These are phyloP conservation scores for Pteronotus mesoamericanus DNA, from an alignment of 2,797 vertebrate genomes.

Conservation along the genomic window DNA sequence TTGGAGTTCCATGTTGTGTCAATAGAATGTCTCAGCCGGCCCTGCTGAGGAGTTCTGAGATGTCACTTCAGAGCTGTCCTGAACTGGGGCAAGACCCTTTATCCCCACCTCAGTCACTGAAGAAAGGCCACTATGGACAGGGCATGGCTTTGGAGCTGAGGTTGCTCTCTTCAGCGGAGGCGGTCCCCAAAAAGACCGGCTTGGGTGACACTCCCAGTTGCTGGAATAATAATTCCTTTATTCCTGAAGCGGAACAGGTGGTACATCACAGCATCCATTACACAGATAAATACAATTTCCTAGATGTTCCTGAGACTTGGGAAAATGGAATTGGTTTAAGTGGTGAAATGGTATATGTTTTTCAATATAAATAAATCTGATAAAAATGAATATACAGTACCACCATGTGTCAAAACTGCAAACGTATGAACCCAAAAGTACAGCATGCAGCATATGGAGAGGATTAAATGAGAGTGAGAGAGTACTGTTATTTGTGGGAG, in stretches of 20 bases:
- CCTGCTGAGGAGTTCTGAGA: not conserved
- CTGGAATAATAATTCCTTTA: not conserved
- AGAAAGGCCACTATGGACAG: not conserved
- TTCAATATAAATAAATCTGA: not conserved
- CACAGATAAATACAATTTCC: not conserved
- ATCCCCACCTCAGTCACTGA: not conserved
- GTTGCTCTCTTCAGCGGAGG: not conserved
- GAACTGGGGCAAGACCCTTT: not conserved
- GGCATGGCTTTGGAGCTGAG: not conserved
- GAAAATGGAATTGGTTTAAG: not conserved
- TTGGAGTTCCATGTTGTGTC: not conserved
- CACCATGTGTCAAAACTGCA: conserved; percentile 36
- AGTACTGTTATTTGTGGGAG: not conserved
- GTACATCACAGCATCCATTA: not conserved
- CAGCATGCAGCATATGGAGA: not conserved
- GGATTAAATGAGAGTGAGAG: not conserved
- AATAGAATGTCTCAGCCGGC: not conserved
- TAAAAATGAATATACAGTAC: conserved; percentile 24
- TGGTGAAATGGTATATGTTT: not conserved
- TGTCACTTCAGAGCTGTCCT: not conserved
- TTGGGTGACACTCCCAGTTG: not conserved
- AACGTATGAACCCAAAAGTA: not conserved
- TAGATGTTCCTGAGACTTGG: not conserved
- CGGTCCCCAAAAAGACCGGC: not conserved
- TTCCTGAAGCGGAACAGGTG: not conserved